Evolutionary conservation across 2,797 vertebrate genomes (phyloP), one percentile per base, ranked within the genome.

Genomic region (Tenualosa ilisha): DNA sequence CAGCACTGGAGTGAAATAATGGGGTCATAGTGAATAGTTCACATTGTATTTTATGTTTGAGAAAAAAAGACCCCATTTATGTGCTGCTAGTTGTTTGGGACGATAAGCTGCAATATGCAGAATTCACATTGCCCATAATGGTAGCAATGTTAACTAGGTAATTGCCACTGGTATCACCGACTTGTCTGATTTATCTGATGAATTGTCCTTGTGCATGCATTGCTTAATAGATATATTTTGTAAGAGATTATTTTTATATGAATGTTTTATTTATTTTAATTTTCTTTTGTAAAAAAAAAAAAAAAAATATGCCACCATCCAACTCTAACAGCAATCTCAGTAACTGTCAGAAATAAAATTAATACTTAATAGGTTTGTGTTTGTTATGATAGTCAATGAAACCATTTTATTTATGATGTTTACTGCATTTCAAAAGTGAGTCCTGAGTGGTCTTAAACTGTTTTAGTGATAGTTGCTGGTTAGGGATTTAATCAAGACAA

Each of bases 241-340:
- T 97, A 96, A 98, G 93, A 99, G 96, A 97, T 97, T 98, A 98
- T 98, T 98, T 99, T 98, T 98, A 97, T 98, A 98, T 97, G 95
- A 95, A 95, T 96, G 94, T 96, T 96, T 97, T 97, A 97, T 97
- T 97, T 96, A 98, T 98, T 97, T 93, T 94, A 95, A 93, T 97
- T 94, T 12, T 88, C 94, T 92, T 94, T 91, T 93, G 93, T 95
- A 92, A 96, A 92, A 92, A 91, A 68, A 75, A 17, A 43, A 79
- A 88, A 68, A 75, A 17, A 43, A 79, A 88, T 91, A 90, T 93
- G 92, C 91, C 92, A 91, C 94, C 91, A 89, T 91, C 92, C 92
- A 92, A 90, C 86, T 85, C 84, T 72, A 72, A 85, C 82, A 79
- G 72, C 72, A 75, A 79, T 79, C 40, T 79, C 72, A 22, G 72